These are phyloP conservation scores for Meteorus cinctellus DNA, from an alignment of 2,888 invertebrate genomes.

Conservation along the genomic window DNA sequence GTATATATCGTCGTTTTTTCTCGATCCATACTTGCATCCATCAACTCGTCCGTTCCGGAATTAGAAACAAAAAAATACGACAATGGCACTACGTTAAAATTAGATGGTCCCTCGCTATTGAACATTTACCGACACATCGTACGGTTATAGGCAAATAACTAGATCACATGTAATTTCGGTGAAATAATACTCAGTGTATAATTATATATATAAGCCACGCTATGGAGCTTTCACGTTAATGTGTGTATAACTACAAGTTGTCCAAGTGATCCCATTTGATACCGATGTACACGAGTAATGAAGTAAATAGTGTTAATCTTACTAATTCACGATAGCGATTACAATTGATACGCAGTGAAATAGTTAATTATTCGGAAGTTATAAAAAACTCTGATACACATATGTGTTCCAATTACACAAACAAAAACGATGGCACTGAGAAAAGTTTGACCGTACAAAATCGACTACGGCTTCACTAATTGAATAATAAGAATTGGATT, in stretches of 20 bases:
- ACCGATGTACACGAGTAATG: not conserved
- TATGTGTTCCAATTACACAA: no score
- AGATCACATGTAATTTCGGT: not conserved
- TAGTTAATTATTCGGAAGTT: no score
- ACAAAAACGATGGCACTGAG: slow-evolving; percentile 21
- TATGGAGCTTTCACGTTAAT: not conserved
- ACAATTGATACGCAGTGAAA: no score
- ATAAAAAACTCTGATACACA: no score
- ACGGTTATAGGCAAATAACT: not conserved
- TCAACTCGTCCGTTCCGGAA: not conserved
- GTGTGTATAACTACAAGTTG: not conserved
- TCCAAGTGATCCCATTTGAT: not conserved
- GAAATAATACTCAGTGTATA: not conserved
- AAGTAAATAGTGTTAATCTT: not conserved
- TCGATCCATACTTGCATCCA: not conserved
- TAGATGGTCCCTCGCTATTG: not conserved
- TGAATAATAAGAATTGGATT: slow-evolving; percentile 69
- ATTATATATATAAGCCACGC: not conserved
- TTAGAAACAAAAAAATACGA: not conserved
- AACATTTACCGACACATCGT: not conserved
- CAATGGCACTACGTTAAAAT: not conserved
- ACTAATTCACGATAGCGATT: not conserved
- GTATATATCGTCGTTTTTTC: no score
- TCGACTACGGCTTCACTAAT: slow-evolving; percentile 67
- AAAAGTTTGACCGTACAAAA: slow-evolving; percentile 46